These are phyloP conservation scores for Halcyon senegalensis DNA, from an alignment of 2,113 vertebrate species.

Conservation along the genomic window DNA sequence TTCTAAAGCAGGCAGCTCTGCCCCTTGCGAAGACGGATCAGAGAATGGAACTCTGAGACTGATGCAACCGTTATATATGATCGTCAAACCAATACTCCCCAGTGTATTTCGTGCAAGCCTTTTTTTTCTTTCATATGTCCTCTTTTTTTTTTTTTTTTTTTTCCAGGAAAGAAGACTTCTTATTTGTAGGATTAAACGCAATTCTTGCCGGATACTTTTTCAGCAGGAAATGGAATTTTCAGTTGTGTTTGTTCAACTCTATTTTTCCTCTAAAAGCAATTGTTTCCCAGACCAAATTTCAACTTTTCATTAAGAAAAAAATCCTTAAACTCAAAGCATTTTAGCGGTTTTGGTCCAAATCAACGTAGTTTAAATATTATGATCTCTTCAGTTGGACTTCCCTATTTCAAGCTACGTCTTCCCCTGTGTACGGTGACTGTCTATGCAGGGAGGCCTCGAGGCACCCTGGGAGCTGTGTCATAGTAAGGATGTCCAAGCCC, in stretches of 20 bases:
- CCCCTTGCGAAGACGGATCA: neutral
- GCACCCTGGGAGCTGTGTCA: neutral
- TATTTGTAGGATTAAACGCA: constrained; percentile 44
- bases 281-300: constrained; percentile 43
- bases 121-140: neutral
- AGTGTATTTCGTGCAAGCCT: neutral
- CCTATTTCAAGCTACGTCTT: neutral
- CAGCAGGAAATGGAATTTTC: constrained; percentile 44
- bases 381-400: neutral
- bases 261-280: constrained; percentile 23
- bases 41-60: neutral
- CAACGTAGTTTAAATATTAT: neutral
- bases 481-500: neutral
- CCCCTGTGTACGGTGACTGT: neutral
- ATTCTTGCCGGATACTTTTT: neutral
- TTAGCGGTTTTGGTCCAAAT: neutral
- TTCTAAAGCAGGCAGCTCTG: neutral
- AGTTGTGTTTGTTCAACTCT: constrained; percentile 46
- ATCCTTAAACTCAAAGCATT: neutral
- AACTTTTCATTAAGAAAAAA: constrained; percentile 7
- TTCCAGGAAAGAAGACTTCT: neutral
- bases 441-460: neutral
- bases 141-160: neutral
- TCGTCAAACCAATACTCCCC: neutral
- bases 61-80: neutral